phyloP scores from a whole-genome alignment of 1,140 invertebrate species.

The Aleiodes sp. region DNA sequence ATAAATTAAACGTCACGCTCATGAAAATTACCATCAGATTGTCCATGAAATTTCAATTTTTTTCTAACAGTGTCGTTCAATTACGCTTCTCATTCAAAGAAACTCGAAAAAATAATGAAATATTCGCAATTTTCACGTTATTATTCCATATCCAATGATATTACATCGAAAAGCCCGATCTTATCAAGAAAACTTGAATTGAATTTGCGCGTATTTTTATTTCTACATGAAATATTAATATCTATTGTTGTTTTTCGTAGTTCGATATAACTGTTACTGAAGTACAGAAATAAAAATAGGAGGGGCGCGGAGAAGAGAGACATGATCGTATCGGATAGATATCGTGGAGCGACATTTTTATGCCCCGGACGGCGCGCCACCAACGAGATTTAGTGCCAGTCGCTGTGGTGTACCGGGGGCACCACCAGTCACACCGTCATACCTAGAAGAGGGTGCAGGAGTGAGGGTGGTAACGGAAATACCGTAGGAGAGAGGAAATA shows the following conservation, averaged over 20 bases:
- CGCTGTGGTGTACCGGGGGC: conserved; percentile 36
- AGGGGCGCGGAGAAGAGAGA: neutral
- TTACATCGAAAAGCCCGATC: too few species aligned
- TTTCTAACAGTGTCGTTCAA: too few species aligned
- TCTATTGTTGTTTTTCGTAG: neutral
- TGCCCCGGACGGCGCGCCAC: conserved; percentile 41
- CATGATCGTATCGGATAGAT: conserved; percentile 45
- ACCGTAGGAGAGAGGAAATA: conserved; percentile 20
- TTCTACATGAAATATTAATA: neutral
- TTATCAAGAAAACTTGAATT: neutral
- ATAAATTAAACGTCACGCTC: too few species aligned
- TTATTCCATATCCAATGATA: too few species aligned
- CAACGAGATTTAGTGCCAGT: conserved; percentile 44
- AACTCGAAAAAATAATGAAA: too few species aligned
- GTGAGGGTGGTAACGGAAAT: neutral
- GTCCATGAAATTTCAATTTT: too few species aligned
- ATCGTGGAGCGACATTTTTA: conserved; percentile 51
- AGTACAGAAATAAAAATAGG: neutral
- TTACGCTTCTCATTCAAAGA: too few species aligned
- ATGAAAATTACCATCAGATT: too few species aligned
- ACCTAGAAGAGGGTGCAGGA: neutral
- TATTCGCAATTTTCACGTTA: too few species aligned
- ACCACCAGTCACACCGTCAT: conserved; percentile 5
- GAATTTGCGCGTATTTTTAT: neutral
- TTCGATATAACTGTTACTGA: conserved; percentile 8